Evolutionary conservation across 1,140 invertebrate genomes (phyloP).

Genomic region (Eciton burchellii): DNA sequence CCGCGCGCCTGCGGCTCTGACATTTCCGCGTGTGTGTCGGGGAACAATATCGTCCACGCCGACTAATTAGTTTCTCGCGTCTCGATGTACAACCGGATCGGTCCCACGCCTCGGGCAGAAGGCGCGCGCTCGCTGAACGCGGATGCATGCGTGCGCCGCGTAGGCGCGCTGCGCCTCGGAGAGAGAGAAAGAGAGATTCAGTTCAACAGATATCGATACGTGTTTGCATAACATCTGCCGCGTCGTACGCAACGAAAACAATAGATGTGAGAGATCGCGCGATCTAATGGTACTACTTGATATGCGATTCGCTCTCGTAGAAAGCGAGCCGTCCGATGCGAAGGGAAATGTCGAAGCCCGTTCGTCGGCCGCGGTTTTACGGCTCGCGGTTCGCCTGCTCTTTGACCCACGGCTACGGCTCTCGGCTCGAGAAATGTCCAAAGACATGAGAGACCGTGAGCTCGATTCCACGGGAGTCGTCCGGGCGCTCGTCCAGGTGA

Average conservation of each 20-base stretch:
- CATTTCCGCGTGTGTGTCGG: neutral
- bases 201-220: slow-evolving; percentile 49
- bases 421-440: neutral
- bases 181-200: too few species aligned
- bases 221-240: slow-evolving; percentile 60
- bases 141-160: neutral
- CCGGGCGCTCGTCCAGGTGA: slow-evolving; percentile 10
- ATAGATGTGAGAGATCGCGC: slow-evolving; percentile 31
- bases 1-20: neutral
- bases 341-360: slow-evolving; percentile 24
- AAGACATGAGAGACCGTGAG: neutral
- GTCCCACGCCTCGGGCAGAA: slow-evolving; percentile 25
- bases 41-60: slow-evolving; percentile 18
- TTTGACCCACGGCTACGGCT: neutral
- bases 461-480: neutral
- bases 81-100: slow-evolving; percentile 7
- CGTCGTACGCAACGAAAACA: slow-evolving; percentile 58
- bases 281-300: slow-evolving; percentile 9
- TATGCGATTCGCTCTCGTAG: slow-evolving; percentile 35
- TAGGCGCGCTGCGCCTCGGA: slow-evolving; percentile 26
- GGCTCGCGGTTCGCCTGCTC: slow-evolving; percentile 1
- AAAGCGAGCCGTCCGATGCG: slow-evolving; percentile 44
- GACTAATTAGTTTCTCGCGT: slow-evolving; percentile 63
- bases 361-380: neutral
- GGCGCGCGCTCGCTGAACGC: neutral